Conservation (phyloP, 2,888 invertebrate genomes). For the Cosmia trapezina region DNA sequence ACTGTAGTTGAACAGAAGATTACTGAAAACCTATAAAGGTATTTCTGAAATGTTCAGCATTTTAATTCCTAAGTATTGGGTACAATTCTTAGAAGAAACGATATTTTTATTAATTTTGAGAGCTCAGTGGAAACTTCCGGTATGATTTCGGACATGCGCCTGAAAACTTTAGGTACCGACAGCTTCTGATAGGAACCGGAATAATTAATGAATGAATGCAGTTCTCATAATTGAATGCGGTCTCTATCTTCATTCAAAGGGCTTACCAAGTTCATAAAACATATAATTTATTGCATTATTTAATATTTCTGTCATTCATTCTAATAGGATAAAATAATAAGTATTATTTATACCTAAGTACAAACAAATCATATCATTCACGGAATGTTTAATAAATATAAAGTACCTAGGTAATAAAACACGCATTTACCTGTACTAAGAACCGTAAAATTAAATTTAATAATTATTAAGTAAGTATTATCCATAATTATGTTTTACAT, state of each 20-base stretch:
- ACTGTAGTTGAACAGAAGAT: neutral
- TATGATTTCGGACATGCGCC: neutral
- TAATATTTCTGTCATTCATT: constrained; percentile 9
- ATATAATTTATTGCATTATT: constrained; percentile 4
- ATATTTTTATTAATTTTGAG: neutral
- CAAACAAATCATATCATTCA: constrained; percentile 28
- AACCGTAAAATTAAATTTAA: constrained; percentile 25
- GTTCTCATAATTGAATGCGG: neutral
- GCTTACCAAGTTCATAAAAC: constrained; percentile 18
- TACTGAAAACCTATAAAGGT: neutral
- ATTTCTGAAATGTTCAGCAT: neutral
- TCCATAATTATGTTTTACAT: constrained; percentile 6
- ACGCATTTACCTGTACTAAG: constrained; percentile 46
- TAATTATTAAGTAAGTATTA: constrained; percentile 10
- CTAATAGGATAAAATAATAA: constrained; percentile 22
- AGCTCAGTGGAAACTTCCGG: neutral
- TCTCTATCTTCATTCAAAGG: constrained; percentile 14
- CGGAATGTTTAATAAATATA: constrained; percentile 44
- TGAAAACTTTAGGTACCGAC: neutral
- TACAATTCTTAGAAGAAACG: neutral
- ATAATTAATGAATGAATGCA: constrained; percentile 12
- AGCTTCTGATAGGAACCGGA: neutral
- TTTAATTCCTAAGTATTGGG: neutral
- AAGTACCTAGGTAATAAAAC: constrained; percentile 31
- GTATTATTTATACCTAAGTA: constrained; percentile 1